Percentiles rank a stretch among this genome's conserved stretches.
phyloP scores from a whole-genome alignment of 2,113 vertebrate genomes.

The Aldabrachelys gigantea region DNA sequence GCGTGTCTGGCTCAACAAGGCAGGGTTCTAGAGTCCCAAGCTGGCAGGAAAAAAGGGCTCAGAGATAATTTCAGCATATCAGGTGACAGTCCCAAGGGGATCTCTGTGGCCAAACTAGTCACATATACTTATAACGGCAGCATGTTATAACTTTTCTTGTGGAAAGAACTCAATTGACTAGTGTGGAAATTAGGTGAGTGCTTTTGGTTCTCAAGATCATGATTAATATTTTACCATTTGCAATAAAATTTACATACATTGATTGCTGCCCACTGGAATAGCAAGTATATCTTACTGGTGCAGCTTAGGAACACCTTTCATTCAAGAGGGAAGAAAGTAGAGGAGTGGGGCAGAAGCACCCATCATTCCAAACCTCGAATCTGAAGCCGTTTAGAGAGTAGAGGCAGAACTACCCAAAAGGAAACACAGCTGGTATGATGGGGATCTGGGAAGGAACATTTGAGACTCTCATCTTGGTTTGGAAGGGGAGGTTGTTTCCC shows the following conservation, averaged over 20 bases:
- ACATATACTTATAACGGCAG: constrained; percentile 40
- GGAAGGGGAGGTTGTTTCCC: neutral
- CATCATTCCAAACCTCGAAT: neutral
- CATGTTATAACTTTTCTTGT: constrained; percentile 17
- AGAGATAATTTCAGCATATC: no score
- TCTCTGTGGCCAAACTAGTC: neutral
- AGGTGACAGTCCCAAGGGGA: no score
- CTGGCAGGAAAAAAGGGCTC: no score
- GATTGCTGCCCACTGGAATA: neutral
- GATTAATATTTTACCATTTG: constrained; percentile 15
- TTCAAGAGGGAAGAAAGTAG: neutral
- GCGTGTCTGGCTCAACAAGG: no score
- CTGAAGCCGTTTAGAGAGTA: neutral
- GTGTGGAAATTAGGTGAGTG: neutral
- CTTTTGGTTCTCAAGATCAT: neutral
- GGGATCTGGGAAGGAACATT: neutral
- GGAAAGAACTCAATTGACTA: constrained; percentile 10
- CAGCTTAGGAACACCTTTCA: neutral
- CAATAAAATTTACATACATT: neutral
- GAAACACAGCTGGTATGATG: neutral
- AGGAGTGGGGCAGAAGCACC: neutral
- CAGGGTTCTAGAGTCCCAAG: no score
- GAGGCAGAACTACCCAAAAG: neutral
- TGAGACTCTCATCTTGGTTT: neutral
- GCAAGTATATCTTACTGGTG: neutral